Evolutionary conservation across 53 echinoderm and acorn worm species (phyloP), one percentile per base, ranked within the genome.

Genomic region (Antedon mediterranea): DNA sequence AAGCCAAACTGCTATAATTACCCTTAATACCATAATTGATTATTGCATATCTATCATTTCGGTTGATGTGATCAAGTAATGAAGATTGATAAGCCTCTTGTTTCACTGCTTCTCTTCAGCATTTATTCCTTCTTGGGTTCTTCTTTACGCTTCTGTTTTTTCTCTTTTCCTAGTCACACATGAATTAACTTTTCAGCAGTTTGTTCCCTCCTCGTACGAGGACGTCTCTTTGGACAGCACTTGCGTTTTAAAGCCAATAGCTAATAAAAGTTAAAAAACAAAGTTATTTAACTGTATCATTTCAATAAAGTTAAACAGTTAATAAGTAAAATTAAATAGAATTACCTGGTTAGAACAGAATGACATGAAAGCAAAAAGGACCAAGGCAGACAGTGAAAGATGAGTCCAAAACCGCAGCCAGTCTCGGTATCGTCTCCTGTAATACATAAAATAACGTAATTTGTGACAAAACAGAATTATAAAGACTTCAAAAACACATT

Each of bases 361-460:
- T 3, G 94, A 91, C 4, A 87, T 87, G 29, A 85, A 43, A 28
- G 89, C 91, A 41, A 94, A 94, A 27, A 84, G 71, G 15, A 94
- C 83, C 31, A 94, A 85, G 28, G 82, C 88, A 26, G 77, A 83
- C 31, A 94, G 71, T 18, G 94, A 94, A 33, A 94, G 71, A 73
- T 94, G 94, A 0, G 94, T 94, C 94, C 94, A 94, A 77, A 94
- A 94, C 31, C 90, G 57, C 6, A 94, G 79, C 94, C 94, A 94
- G 75, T 94, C 94, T 15, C 94, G 73, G 32, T 94, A 94, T 43
- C 83, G 34, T 34, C 91, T 79, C 94, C 94, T 94, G 79, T 13
- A 87, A 83, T 7, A 32, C n/a, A 78, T 43, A 30, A 34, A 31
- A 11, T 37, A 37, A n/a, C n/a, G n/a, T n/a, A n/a, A n/a, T n/a